These are phyloP conservation scores for Bombus difficillimus DNA, from an alignment of 1,140 invertebrate genomes.

Conservation along the genomic window DNA sequence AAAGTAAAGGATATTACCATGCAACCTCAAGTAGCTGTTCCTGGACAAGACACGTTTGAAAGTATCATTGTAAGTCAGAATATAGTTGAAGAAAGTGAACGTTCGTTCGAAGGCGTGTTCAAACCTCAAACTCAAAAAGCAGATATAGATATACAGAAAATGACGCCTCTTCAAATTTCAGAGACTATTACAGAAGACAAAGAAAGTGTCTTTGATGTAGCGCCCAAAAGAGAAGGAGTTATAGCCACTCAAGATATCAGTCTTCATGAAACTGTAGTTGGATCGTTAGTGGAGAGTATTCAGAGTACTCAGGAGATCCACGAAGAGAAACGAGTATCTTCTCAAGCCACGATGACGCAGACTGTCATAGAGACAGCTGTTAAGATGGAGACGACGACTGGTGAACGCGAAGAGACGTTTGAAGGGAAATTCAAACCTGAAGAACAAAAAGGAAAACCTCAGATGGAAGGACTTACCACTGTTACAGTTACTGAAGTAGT, in stretches of 20 bases:
- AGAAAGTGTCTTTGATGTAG: slow-evolving; percentile 69
- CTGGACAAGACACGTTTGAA: slow-evolving; percentile 77
- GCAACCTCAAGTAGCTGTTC: slow-evolving; percentile 66
- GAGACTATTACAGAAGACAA: slow-evolving; percentile 80
- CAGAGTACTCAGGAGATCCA: slow-evolving; percentile 72
- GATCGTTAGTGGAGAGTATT: slow-evolving; percentile 74
- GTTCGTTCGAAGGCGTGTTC: slow-evolving; percentile 70
- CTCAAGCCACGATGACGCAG: slow-evolving; percentile 78
- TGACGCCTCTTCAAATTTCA: slow-evolving; percentile 78
- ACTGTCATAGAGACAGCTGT: slow-evolving; percentile 80
- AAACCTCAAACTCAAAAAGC: slow-evolving; percentile 75
- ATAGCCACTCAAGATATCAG: slow-evolving; percentile 72
- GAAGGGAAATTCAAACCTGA: slow-evolving; percentile 61
- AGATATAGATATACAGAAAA: slow-evolving; percentile 75
- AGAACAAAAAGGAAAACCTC: slow-evolving; percentile 67
- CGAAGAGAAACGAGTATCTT: slow-evolving; percentile 64
- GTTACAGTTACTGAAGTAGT: slow-evolving; percentile 72
- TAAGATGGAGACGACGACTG: slow-evolving; percentile 74
- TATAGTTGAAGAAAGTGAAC: slow-evolving; percentile 77
- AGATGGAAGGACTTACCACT: slow-evolving; percentile 70
- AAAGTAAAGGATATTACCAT: slow-evolving; percentile 62
- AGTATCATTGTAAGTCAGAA: slow-evolving; percentile 78
- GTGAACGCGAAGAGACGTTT: slow-evolving; percentile 73
- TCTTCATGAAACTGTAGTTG: slow-evolving; percentile 74
- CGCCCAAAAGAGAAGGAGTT: slow-evolving; percentile 53